Conservation (phyloP, 2,797 vertebrate genomes). For the Rhabdophis nuchalis region DNA sequence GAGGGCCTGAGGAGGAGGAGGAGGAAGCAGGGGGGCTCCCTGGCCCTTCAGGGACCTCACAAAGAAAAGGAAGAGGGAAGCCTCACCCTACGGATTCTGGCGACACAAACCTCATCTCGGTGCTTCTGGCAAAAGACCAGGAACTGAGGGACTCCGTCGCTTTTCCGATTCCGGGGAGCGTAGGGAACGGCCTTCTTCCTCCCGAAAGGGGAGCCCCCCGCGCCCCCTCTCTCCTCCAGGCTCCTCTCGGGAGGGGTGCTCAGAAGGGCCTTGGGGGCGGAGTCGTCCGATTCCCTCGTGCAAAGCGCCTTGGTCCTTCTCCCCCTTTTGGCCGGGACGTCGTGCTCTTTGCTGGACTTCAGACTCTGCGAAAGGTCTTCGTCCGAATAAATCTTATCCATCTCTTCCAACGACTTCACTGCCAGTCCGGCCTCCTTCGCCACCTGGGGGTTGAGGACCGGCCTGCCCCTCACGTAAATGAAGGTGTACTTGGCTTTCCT, state of each 20-base stretch:
- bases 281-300: slow-evolving; percentile 41
- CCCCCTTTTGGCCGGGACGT: slow-evolving; percentile 66
- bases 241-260: slow-evolving; percentile 58
- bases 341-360: slow-evolving; percentile 53
- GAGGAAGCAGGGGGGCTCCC: not conserved
- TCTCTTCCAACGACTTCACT: slow-evolving; percentile 53
- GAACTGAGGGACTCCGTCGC: slow-evolving; percentile 72
- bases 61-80: not conserved
- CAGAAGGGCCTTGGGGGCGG: slow-evolving; percentile 39
- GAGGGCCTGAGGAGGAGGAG: not conserved
- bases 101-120: slow-evolving; percentile 75
- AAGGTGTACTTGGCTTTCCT: slow-evolving; percentile 86
- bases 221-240: slow-evolving; percentile 64
- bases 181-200: slow-evolving; percentile 68
- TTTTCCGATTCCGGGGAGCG: slow-evolving; percentile 68
- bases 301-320: slow-evolving; percentile 62
- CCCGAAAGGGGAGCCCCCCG: slow-evolving; percentile 60
- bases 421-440: slow-evolving; percentile 76
- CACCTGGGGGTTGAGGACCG: slow-evolving; percentile 83
- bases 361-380: slow-evolving; percentile 54
- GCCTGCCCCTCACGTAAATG: slow-evolving; percentile 81
- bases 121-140: slow-evolving; percentile 81
- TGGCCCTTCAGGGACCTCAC: not conserved
- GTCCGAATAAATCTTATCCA: slow-evolving; percentile 40
- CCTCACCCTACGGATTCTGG: not conserved